These are phyloP conservation scores for Plumapathes pennacea DNA, from an alignment of 92 coral and sea anemone species.

Conservation along the genomic window DNA sequence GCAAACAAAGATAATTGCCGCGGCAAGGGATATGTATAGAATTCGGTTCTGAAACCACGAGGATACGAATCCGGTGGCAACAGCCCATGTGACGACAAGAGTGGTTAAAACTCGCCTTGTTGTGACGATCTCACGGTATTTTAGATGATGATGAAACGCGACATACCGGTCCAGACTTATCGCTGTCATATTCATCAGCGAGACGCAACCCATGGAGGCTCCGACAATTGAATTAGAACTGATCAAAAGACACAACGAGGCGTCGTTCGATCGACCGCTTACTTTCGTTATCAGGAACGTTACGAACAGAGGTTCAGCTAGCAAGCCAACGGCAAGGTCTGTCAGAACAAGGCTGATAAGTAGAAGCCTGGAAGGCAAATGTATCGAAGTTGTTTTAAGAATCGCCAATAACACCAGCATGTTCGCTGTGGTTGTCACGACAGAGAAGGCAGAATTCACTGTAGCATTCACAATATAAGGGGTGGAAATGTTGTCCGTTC, in stretches of 20 bases:
- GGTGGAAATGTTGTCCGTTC: too few relatives aligned
- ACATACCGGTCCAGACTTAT: constrained; percentile 3
- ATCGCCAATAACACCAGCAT: neutral
- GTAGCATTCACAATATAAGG: too few relatives aligned
- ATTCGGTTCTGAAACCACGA: neutral
- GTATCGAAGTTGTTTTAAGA: neutral
- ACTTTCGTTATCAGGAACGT: neutral
- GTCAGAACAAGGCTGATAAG: neutral
- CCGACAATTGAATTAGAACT: too few relatives aligned
- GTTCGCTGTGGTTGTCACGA: constrained; percentile 3
- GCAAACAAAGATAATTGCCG: neutral
- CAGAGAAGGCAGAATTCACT: constrained; percentile 1
- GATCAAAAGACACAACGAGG: neutral
- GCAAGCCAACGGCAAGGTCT: neutral
- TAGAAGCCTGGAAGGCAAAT: neutral
- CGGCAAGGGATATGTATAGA: neutral
- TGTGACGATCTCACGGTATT: neutral
- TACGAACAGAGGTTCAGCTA: constrained; percentile 2
- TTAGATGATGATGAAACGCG: constrained; percentile 3
- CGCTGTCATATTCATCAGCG: neutral
- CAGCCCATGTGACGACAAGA: neutral
- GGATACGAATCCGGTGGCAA: neutral
- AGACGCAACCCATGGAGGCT: neutral
- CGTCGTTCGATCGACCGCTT: neutral
- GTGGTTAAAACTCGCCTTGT: neutral